These are phyloP conservation scores for Ivindomyrus marchei DNA, from an alignment of 2,113 vertebrate genomes.

Conservation along the genomic window DNA sequence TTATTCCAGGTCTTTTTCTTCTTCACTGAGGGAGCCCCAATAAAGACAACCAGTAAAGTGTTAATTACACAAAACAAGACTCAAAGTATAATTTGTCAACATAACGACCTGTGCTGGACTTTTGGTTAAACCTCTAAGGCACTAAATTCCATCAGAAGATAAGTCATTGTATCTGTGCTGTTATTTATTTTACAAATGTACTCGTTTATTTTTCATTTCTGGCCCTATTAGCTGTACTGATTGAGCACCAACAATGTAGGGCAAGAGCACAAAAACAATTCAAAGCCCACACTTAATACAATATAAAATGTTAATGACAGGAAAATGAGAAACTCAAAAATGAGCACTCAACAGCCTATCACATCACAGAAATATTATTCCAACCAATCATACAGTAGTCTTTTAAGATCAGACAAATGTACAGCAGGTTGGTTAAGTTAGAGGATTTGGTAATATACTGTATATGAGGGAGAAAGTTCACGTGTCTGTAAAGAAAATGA, in stretches of 20 bases:
- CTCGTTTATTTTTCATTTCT: neutral
- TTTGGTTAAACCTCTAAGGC: neutral
- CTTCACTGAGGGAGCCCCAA: constrained; percentile 69
- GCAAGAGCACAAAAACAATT: neutral
- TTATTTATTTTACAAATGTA: neutral
- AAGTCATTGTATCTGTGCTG: neutral
- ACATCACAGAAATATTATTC: neutral
- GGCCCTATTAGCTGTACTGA: neutral
- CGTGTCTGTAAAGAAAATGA: neutral
- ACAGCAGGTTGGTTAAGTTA: neutral
- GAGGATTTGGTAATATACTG: neutral
- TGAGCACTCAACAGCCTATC: neutral
- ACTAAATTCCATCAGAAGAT: neutral
- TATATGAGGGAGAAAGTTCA: neutral
- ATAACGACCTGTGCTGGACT: neutral
- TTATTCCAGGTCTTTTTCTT: constrained; percentile 96
- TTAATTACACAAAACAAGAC: neutral
- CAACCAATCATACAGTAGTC: neutral
- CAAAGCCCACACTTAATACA: neutral
- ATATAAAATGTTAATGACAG: neutral
- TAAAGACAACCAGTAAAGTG: neutral
- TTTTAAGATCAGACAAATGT: neutral
- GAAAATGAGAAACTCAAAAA: neutral
- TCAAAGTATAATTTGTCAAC: neutral
- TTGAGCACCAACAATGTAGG: neutral